Conservation (phyloP, 2,113 vertebrate species). For the Aegotheles bennettii region DNA sequence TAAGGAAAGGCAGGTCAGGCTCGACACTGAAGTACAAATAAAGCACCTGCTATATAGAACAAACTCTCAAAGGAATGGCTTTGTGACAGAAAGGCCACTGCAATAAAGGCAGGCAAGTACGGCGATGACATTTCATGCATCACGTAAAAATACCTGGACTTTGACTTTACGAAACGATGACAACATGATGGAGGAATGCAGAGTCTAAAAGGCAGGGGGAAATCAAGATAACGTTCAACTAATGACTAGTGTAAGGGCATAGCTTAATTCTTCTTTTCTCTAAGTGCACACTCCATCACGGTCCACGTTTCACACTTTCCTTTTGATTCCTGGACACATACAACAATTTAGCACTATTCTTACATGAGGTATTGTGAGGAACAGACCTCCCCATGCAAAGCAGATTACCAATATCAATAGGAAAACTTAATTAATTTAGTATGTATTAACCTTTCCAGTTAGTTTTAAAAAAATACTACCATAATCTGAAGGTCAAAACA, state of each 20-base stretch:
- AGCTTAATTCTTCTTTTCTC: background rate
- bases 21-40: background rate
- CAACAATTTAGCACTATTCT: background rate
- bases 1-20: constrained; percentile 4
- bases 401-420: background rate
- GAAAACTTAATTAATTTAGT: background rate
- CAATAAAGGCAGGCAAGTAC: constrained; percentile 67
- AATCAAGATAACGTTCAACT: constrained; percentile 67
- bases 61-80: background rate
- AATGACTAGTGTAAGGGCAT: background rate
- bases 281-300: background rate
- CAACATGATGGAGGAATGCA: constrained; percentile 80
- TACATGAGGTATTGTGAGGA: background rate
- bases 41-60: background rate
- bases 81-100: constrained; percentile 36
- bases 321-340: background rate
- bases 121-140: constrained; percentile 61
- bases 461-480: background rate
- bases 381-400: background rate
- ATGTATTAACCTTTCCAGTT: background rate
- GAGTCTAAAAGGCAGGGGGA: constrained; percentile 72
- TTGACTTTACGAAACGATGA: constrained; percentile 88
- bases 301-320: background rate
- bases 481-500: background rate
- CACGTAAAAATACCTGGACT: constrained; percentile 83